Percentiles rank a stretch among this genome's conserved stretches.
These are phyloP conservation scores for Drosophila subquinaria DNA, from an alignment of 2,888 invertebrate species.

Conservation along the genomic window DNA sequence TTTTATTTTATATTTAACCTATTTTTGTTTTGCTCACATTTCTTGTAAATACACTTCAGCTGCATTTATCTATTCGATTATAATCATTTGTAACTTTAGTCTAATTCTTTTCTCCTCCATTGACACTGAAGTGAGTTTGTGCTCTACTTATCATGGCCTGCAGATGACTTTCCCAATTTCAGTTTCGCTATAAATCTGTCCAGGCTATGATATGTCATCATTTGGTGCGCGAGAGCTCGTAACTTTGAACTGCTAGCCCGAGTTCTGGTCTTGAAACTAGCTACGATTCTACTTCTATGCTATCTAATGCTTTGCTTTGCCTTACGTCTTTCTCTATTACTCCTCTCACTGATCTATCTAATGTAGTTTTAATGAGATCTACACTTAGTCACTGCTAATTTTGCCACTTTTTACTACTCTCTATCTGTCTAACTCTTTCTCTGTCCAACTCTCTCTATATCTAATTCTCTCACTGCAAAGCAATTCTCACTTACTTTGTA, in stretches of 20 bases:
- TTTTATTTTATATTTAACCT: neutral
- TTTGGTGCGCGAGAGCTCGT: constrained; percentile 38
- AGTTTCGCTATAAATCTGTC: constrained; percentile 9
- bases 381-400: constrained; percentile 52
- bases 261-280: constrained; percentile 56
- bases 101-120: constrained; percentile 5
- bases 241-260: constrained; percentile 34
- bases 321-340: constrained; percentile 8
- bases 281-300: constrained; percentile 32
- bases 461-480: constrained; percentile 15
- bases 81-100: neutral
- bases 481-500: constrained; percentile 32
- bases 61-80: neutral
- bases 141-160: constrained; percentile 2
- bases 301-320: constrained; percentile 26
- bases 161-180: constrained; percentile 14
- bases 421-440: neutral
- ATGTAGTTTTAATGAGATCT: constrained; percentile 49
- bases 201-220: neutral
- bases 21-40: neutral
- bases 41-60: constrained; percentile 32
- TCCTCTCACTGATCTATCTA: constrained; percentile 13
- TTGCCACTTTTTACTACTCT: constrained; percentile 45
- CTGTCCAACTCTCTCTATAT: constrained; percentile 12
- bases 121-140: constrained; percentile 25